Percentiles rank a stretch among this genome's conserved stretches.
These are phyloP conservation scores for Hymenochirus boettgeri DNA, from an alignment of 2,113 vertebrate species.

Conservation along the genomic window DNA sequence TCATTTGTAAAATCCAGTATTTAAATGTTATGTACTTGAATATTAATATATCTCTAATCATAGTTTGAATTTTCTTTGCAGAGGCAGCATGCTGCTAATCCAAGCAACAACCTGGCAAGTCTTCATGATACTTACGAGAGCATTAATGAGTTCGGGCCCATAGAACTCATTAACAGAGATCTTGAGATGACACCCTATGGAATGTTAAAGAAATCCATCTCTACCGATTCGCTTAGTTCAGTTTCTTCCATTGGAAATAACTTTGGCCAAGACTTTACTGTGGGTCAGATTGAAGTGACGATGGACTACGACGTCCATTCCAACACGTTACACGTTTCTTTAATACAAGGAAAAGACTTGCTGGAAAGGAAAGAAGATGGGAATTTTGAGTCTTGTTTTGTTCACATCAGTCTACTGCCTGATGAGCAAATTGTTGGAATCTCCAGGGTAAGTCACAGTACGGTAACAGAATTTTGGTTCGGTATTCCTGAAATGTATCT, in stretches of 20 bases:
- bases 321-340: conserved; percentile 67
- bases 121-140: conserved; percentile 81
- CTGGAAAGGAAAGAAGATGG: conserved; percentile 86
- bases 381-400: conserved; percentile 87
- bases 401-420: conserved; percentile 82
- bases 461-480: too few species aligned
- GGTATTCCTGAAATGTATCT: too few species aligned
- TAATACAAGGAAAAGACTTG: conserved; percentile 95
- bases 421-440: conserved; percentile 86
- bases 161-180: conserved; percentile 90
- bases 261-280: conserved; percentile 88
- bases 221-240: conserved; percentile 89
- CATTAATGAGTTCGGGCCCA: conserved; percentile 83
- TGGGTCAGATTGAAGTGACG: conserved; percentile 91
- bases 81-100: conserved; percentile 65
- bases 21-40: too few species aligned
- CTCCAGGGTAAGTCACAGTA: conserved; percentile 81
- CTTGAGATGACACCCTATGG: conserved; percentile 69
- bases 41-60: too few species aligned
- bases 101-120: conserved; percentile 65
- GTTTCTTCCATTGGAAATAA: conserved; percentile 93
- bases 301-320: conserved; percentile 73
- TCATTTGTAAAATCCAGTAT: too few species aligned
- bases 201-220: conserved; percentile 79
- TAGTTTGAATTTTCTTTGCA: conserved; percentile 47